A percentile compares a stretch with the other conserved stretches of the same genome.
These are phyloP conservation scores for Reticulitermes lucifugus DNA, from an alignment of 2,888 invertebrate genomes.

Conservation along the genomic window DNA sequence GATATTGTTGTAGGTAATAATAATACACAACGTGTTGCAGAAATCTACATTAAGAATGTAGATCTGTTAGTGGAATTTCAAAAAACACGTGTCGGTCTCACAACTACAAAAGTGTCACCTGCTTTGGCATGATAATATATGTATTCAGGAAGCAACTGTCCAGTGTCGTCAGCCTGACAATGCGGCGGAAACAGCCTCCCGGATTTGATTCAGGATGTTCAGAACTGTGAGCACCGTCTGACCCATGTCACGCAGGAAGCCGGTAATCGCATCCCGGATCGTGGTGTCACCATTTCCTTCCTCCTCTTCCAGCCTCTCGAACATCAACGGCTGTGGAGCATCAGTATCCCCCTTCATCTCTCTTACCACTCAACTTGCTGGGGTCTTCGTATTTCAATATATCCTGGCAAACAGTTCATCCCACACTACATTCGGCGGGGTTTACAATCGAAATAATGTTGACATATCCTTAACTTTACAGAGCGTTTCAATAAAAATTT, in stretches of 20 bases:
- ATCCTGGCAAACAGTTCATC: neutral
- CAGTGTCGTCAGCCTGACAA: neutral
- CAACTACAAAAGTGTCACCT: no score
- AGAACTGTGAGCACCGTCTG: neutral
- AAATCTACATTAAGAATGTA: no score
- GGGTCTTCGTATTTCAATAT: slow-evolving; percentile 9
- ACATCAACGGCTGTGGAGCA: neutral
- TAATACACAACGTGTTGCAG: no score
- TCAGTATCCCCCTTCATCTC: neutral
- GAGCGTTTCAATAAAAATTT: no score
- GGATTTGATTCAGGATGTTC: neutral
- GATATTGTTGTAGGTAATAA: no score
- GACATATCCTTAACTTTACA: no score
- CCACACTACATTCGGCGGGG: neutral
- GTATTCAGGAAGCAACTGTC: neutral
- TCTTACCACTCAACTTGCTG: neutral
- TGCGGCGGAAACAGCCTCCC: neutral
- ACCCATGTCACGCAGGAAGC: slow-evolving; percentile 15
- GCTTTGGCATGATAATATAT: no score
- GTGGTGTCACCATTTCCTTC: neutral
- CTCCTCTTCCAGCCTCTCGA: neutral
- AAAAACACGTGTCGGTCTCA: no score
- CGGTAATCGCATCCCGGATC: neutral
- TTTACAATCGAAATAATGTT: no score
- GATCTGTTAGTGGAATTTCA: no score